Evolutionary conservation across 23 tunicate species (phyloP).

Genomic region (Phallusia fumigata): DNA sequence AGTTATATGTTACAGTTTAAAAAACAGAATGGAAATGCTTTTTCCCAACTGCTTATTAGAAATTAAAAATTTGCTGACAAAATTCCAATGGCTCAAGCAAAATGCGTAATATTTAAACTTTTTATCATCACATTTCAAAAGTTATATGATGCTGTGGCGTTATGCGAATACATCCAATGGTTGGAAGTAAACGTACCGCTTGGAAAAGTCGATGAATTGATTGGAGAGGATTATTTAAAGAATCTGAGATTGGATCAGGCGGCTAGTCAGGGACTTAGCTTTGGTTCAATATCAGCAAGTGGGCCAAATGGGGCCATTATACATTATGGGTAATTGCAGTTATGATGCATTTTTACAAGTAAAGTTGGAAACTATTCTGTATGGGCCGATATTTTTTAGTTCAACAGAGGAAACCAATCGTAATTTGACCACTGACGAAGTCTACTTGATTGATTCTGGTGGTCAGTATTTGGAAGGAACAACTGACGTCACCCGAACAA

Average conservation of each 20-base stretch:
- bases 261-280: constrained; percentile 70
- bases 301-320: constrained; percentile 93
- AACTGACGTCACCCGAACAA: constrained; percentile 91
- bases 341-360: not conserved
- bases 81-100: too few relatives aligned
- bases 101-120: too few relatives aligned
- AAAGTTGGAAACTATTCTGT: too few relatives aligned
- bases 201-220: constrained; percentile 60
- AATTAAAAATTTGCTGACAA: too few relatives aligned
- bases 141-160: constrained; percentile 87
- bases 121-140: constrained; percentile 10
- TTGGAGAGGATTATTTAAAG: constrained; percentile 74
- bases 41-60: too few relatives aligned
- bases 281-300: constrained; percentile 92
- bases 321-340: constrained; percentile 71
- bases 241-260: constrained; percentile 55
- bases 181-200: constrained; percentile 69
- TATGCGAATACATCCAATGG: constrained; percentile 80
- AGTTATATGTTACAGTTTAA: too few relatives aligned
- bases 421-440: constrained; percentile 54
- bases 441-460: constrained; percentile 95
- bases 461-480: constrained; percentile 97
- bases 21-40: too few relatives aligned
- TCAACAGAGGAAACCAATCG: constrained; percentile 71
- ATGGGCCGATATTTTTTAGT: too few relatives aligned